Evolutionary conservation across 2,113 vertebrate genomes (phyloP).

Genomic region (Prietella phreatophila): DNA sequence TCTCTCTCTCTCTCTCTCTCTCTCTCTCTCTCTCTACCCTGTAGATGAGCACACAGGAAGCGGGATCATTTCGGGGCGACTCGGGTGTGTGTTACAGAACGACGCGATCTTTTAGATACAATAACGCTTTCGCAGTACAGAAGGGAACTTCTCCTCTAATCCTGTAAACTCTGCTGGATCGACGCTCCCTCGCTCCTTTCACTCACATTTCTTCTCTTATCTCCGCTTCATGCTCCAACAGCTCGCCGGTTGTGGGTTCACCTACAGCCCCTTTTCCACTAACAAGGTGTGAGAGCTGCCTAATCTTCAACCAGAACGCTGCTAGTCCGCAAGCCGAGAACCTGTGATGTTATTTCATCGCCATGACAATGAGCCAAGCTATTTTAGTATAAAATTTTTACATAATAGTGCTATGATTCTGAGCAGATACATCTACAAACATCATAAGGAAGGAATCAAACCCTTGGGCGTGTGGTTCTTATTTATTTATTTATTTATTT

Average conservation of each 20-base stretch:
- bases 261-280: neutral
- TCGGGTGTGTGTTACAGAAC: neutral
- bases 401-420: neutral
- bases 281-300: slow-evolving; percentile 18
- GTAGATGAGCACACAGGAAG: neutral
- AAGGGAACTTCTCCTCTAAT: neutral
- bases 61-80: neutral
- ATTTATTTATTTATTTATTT: too few species aligned
- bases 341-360: neutral
- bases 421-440: neutral
- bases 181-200: neutral
- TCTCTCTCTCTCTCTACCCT: neutral
- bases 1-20: neutral
- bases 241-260: neutral
- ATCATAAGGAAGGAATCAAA: neutral
- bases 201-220: neutral
- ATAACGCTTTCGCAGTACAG: neutral
- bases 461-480: neutral
- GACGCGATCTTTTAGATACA: neutral
- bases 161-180: neutral
- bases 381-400: slow-evolving; percentile 13
- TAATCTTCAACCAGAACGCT: neutral
- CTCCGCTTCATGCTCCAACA: neutral
- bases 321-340: neutral
- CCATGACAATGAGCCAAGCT: slow-evolving; percentile 18